These are phyloP conservation scores for Calcarius lapponicus DNA, from an alignment of 2,797 vertebrate species.

Conservation along the genomic window DNA sequence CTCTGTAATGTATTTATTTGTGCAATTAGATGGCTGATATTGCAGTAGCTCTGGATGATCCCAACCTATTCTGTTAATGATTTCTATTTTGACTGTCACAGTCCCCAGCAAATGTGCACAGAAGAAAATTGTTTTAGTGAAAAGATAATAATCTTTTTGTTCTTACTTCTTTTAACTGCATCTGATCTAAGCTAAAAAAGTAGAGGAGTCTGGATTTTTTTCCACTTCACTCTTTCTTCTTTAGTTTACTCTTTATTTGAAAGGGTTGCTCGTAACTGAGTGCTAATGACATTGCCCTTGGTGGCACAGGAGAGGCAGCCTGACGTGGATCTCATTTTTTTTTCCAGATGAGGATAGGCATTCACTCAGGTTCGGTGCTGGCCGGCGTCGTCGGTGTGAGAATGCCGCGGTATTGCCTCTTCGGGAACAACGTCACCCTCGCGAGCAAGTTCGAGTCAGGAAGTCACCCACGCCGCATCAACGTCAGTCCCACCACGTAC, in stretches of 20 bases:
- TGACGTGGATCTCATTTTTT: not conserved
- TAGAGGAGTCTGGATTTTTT: not conserved
- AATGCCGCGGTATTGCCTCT: conserved; percentile 97
- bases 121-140: not conserved
- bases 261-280: not conserved
- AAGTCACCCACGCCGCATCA: conserved; percentile 94
- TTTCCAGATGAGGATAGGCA: conserved; percentile 92
- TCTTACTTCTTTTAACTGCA: not conserved
- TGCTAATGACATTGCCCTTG: not conserved
- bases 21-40: not conserved
- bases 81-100: not conserved
- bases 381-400: conserved; percentile 95
- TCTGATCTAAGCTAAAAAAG: not conserved
- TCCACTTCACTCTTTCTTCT: not conserved
- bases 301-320: not conserved
- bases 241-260: not conserved
- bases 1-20: not conserved
- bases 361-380: conserved; percentile 96
- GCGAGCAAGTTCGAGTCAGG: conserved; percentile 99
- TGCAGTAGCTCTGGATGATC: not conserved
- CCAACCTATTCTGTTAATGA: not conserved
- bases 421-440: conserved; percentile 97
- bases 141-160: not conserved
- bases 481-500: conserved; percentile 95
- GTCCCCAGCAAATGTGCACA: not conserved